phyloP scores from a whole-genome alignment of 2,797 vertebrate genomes.

The Sphenopsis melanotis region DNA sequence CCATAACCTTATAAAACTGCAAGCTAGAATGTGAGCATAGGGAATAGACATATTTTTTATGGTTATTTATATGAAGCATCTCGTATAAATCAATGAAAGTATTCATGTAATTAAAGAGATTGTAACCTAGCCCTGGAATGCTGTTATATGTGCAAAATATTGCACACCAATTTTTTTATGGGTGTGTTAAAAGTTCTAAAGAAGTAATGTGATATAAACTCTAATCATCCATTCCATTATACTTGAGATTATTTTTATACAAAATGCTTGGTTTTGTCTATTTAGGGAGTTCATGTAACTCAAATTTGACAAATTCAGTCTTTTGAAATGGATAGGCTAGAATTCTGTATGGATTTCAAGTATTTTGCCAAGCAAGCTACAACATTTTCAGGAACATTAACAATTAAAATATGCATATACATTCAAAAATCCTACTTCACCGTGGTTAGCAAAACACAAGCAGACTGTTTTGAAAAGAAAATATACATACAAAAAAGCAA shows the following conservation, averaged over 20 bases:
- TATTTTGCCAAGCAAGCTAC: neutral
- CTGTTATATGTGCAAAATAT: neutral
- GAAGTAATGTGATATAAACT: neutral
- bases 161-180: neutral
- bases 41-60: neutral
- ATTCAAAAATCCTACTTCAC: neutral
- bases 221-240: neutral
- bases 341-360: neutral
- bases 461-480: neutral
- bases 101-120: neutral
- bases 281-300: neutral
- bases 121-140: neutral
- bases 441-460: neutral
- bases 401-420: neutral
- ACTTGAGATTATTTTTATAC: neutral
- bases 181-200: neutral
- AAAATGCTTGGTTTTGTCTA: neutral
- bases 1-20: neutral
- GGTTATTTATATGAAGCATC: neutral
- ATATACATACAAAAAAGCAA: neutral
- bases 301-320: neutral
- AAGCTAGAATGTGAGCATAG: neutral
- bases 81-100: neutral
- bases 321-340: neutral
- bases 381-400: neutral